Evolutionary conservation across 2,113 vertebrate genomes (phyloP).

Genomic region (Athene noctua): DNA sequence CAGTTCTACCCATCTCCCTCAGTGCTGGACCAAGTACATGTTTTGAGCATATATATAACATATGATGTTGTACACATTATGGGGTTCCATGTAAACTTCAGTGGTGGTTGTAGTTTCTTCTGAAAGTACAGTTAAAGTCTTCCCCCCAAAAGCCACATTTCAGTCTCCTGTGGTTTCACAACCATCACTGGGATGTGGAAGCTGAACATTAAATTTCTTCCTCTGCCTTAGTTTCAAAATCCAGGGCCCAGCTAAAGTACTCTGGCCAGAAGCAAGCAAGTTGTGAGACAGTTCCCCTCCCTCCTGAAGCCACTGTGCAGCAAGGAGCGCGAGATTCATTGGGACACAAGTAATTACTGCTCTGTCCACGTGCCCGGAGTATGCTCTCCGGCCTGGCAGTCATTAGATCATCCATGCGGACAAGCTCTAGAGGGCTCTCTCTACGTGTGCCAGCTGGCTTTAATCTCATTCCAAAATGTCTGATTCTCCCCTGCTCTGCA

Average conservation of each 20-base stretch:
- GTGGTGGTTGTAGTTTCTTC: not conserved
- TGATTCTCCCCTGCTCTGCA: not conserved
- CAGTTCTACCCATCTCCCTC: not conserved
- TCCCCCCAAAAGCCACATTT: not conserved
- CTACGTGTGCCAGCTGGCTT: not conserved
- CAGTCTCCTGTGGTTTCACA: not conserved
- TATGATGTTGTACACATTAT: not conserved
- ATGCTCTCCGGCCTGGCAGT: not conserved
- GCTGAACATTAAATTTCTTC: not conserved
- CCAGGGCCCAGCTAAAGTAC: not conserved
- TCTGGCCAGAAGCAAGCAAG: not conserved
- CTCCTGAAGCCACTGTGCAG: not conserved
- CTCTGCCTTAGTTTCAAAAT: not conserved
- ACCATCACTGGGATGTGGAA: not conserved
- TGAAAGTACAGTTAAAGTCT: not conserved
- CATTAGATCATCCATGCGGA: not conserved
- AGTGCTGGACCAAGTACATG: not conserved
- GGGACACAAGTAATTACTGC: not conserved
- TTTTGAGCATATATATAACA: not conserved
- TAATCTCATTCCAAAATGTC: not conserved
- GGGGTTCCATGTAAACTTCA: not conserved
- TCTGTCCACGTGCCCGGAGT: fast-evolving
- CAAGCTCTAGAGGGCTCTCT: not conserved
- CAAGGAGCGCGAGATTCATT: not conserved
- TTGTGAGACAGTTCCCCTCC: not conserved